Evolutionary conservation across 2,888 invertebrate species (phyloP).

Genomic region (Hemistola chrysoprasaria): DNA sequence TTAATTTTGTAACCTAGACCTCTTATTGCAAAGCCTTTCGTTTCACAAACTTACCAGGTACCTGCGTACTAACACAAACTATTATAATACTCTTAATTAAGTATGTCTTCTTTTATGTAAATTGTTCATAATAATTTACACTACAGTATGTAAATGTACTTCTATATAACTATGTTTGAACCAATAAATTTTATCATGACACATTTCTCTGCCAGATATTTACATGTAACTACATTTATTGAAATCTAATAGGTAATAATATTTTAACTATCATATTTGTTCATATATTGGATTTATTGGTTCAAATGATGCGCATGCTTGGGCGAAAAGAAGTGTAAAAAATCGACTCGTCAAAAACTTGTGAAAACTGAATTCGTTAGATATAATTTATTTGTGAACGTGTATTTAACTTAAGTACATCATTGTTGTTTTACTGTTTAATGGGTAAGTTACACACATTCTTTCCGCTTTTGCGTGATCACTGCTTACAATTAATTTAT

Average conservation of each 20-base stretch:
- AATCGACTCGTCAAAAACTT: slow-evolving; percentile 32
- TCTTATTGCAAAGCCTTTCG: too few relatives aligned
- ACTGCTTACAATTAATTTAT: slow-evolving; percentile 70
- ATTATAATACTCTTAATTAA: too few relatives aligned
- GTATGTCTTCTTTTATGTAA: too few relatives aligned
- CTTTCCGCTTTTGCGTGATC: slow-evolving; percentile 81
- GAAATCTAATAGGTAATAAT: too few relatives aligned
- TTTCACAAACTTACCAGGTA: too few relatives aligned
- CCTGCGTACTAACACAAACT: too few relatives aligned
- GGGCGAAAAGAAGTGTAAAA: slow-evolving; percentile 76
- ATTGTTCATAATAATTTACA: too few relatives aligned
- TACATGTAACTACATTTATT: too few relatives aligned
- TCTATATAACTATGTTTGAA: slow-evolving; percentile 57
- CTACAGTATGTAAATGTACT: slow-evolving; percentile 46
- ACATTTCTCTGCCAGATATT: too few relatives aligned
- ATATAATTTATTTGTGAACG: slow-evolving; percentile 53
- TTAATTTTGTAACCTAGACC: too few relatives aligned
- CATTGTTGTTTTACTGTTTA: slow-evolving; percentile 67
- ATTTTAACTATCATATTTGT: slow-evolving; percentile 6
- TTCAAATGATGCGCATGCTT: slow-evolving; percentile 74
- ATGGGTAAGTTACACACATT: slow-evolving; percentile 73
- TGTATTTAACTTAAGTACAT: slow-evolving; percentile 65
- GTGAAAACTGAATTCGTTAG: slow-evolving; percentile 47
- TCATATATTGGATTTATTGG: slow-evolving; percentile 40
- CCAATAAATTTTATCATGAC: slow-evolving; percentile 43